These are phyloP conservation scores for Strix aluco DNA, from an alignment of 2,113 vertebrate species.

Conservation along the genomic window DNA sequence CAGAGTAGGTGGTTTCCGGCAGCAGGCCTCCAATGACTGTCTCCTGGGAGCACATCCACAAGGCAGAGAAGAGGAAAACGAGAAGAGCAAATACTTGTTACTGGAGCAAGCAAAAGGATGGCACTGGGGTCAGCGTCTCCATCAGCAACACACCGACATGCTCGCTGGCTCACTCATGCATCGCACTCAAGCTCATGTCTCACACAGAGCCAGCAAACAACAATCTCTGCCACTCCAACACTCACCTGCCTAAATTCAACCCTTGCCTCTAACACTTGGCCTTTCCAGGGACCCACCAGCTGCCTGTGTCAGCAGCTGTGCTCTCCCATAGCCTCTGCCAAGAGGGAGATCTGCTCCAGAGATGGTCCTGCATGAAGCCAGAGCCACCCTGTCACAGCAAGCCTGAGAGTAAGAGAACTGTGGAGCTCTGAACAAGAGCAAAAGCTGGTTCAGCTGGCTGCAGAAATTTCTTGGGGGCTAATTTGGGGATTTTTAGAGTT, in stretches of 20 bases:
- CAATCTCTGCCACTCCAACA: neutral
- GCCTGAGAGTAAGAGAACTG: neutral
- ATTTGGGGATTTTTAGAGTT: neutral
- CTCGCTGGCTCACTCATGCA: neutral
- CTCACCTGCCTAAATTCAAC: neutral
- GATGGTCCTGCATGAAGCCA: neutral
- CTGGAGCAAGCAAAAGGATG: constrained; percentile 19
- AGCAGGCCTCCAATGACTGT: constrained; percentile 86
- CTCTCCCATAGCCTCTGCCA: neutral
- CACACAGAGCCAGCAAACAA: neutral
- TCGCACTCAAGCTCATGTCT: neutral
- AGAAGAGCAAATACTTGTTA: constrained; percentile 42
- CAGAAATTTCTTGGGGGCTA: neutral
- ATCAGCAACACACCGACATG: neutral
- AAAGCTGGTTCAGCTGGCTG: neutral
- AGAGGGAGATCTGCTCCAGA: neutral
- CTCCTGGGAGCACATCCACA: constrained; percentile 74
- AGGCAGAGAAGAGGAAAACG: constrained; percentile 24
- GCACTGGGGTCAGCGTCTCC: neutral
- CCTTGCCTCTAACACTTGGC: neutral
- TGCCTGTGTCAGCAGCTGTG: neutral
- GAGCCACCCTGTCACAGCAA: neutral
- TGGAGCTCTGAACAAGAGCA: constrained; percentile 20
- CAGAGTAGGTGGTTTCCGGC: constrained; percentile 91
- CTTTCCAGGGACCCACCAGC: neutral